Base-by-base conservation (phyloP, 2,888 invertebrate species). In the Esperia sulphurella region DNA sequence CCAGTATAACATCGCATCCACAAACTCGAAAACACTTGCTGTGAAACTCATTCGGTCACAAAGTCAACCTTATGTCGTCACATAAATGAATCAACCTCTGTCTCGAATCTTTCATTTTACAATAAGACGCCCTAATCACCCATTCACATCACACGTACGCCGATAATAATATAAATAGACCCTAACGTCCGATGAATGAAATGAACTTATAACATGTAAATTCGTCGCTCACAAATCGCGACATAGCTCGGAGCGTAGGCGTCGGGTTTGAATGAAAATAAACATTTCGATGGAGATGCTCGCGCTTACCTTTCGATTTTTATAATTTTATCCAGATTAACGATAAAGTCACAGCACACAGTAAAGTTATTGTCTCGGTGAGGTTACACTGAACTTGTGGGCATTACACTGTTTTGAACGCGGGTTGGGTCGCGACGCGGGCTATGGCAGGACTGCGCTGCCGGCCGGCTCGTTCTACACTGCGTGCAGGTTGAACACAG, bases 201-300 rank as follows among this genome's bases (percentile, higher is more conserved):
- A 87, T 86, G 85, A 83, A 83, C 79, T 79, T 83, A 83, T 80
- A 83, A 78, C 82, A 87, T 87, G 85, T 86, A 87, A 87, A 87
- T 86, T 85, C 80, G 84, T 84, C 81, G 83, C 74, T 84, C 81
- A 33, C 33, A 82, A 88, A 87, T 87, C 86, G 88, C 85, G 83
- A 86, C 84, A 80, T 65, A 77, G 81, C 74, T 61, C 68, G 60
- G 72, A 65, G 87, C 84, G 86, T 86, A 83, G 88, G 88, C 83
- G 86, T 79, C 72, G 71, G 60, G 71, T 69, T 76, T 79, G 77
- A 85, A 86, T 85, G 83, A 86, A 87, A 87, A 87, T 83, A 87
- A 86, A 84, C 83, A 84, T 74, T 64, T 60, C 57, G 53, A 49
- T 47, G 40, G 47, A 42, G 46, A 13, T 12, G 14, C 3, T 3